Evolutionary conservation across 2,797 vertebrate genomes (phyloP), one percentile per base, ranked within the genome.

Genomic region (Trematomus bernacchii): DNA sequence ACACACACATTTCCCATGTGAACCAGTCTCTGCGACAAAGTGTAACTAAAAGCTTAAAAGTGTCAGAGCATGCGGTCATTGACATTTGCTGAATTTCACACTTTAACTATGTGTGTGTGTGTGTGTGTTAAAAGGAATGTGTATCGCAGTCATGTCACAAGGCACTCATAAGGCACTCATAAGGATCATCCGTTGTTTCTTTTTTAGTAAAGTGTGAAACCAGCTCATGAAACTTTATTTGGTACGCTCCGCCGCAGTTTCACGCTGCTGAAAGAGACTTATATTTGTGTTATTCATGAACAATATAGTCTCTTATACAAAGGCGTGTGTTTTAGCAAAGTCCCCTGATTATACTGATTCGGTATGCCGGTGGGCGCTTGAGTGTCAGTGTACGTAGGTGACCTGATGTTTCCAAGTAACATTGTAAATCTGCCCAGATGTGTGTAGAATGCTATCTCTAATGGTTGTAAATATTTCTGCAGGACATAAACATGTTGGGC

Each of bases 401-500:
- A 86, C 60, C 83, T 73, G 46, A 74, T 75, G 54, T 79, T 87
- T 80, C 72, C 30, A 67, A 76, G 73, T 54, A 46, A 79, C 51
- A 3, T 37, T 76, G 77, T 82, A 78, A 85, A 85, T 86, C 69
- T 66, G 61, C 47, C 66, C 10, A 33, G 48, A 71, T 68, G 71
- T 62, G 70, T 73, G 79, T 85, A 78, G 92, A 86, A 88, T 82
- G 78, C 18, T 55, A 74, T 87, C 71, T 66, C 83, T 83, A 73
- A 91, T 78, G 84, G 87, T 50, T 88, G 86, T 91, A 93, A 93
- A 93, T 91, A 90, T 91, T 88, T 91, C 82, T 84, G 66, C 62
- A 16, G 42, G 66, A 77, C 68, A 82, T 92, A 93, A 93, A 94
- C 90, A 92, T 21, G 73, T 51, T 61, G 21, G 73, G 67, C 47